Percentiles rank a stretch among this genome's conserved stretches.
Evolutionary conservation across 2,888 invertebrate genomes (phyloP).

Genomic region (Caenorhabditis macrosperma): DNA sequence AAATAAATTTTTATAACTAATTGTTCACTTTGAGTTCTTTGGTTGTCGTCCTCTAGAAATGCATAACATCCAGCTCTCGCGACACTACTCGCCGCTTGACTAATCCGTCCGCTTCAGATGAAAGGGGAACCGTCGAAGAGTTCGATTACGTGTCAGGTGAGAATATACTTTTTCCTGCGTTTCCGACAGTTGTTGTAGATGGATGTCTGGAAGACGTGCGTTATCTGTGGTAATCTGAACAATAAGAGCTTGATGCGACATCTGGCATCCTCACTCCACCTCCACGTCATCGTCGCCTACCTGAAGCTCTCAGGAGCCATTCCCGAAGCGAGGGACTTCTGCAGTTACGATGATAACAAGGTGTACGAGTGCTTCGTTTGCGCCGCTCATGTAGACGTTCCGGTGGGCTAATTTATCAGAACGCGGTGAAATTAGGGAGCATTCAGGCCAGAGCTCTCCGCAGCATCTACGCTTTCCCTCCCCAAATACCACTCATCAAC

Average conservation of each 20-base stretch:
- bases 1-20: background rate
- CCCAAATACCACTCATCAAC: background rate
- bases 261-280: background rate
- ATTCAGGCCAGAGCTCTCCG: constrained; percentile 15
- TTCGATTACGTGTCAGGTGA: constrained; percentile 12
- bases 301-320: background rate
- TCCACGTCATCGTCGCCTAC: constrained; percentile 7
- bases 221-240: constrained; percentile 8
- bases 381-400: background rate
- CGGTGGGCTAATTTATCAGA: background rate
- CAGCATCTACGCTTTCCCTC: constrained; percentile 10
- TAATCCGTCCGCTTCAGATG: background rate
- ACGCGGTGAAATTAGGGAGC: background rate
- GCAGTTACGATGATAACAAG: background rate
- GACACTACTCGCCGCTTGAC: background rate
- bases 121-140: constrained; percentile 6
- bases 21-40: background rate
- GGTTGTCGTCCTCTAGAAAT: background rate
- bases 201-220: constrained; percentile 19
- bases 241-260: background rate
- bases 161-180: too few species aligned
- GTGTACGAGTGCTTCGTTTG: constrained; percentile 8
- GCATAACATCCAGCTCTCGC: constrained; percentile 5
- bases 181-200: background rate
- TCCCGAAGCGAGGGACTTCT: background rate